These are phyloP conservation scores for Harlomillsia oculata DNA, from an alignment of 1,140 invertebrate species.

Conservation along the genomic window DNA sequence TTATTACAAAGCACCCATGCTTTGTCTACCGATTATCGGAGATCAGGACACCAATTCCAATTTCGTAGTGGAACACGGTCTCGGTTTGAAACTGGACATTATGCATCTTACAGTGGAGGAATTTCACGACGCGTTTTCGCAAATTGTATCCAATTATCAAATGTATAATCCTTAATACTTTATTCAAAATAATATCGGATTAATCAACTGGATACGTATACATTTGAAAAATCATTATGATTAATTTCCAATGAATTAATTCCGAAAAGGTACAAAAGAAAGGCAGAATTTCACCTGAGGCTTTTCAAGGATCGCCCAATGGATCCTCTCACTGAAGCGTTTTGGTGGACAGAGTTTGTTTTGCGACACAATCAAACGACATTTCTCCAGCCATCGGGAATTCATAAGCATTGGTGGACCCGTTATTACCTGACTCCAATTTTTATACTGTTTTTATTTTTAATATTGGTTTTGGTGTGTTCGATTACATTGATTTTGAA, in stretches of 20 bases:
- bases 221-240: neutral
- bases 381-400: neutral
- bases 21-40: slow-evolving; percentile 44
- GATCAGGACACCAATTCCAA: slow-evolving; percentile 44
- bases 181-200: too few relatives aligned
- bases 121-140: slow-evolving; percentile 36
- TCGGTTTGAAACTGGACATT: slow-evolving; percentile 29
- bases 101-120: slow-evolving; percentile 36
- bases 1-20: slow-evolving; percentile 42
- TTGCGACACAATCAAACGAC: neutral
- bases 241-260: neutral
- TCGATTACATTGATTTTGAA: too few relatives aligned
- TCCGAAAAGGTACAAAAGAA: too few relatives aligned
- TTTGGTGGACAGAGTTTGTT: too few relatives aligned
- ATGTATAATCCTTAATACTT: neutral
- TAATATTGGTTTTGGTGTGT: too few relatives aligned
- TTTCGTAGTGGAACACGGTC: slow-evolving; percentile 14
- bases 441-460: too few relatives aligned
- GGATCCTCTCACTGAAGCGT: too few relatives aligned
- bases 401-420: neutral
- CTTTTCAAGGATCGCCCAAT: too few relatives aligned
- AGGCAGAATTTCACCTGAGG: too few relatives aligned
- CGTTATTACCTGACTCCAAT: too few relatives aligned
- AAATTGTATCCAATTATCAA: neutral
- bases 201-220: neutral